Conservation (phyloP, 2,113 vertebrate species). For the Chaenogobius annularis region DNA sequence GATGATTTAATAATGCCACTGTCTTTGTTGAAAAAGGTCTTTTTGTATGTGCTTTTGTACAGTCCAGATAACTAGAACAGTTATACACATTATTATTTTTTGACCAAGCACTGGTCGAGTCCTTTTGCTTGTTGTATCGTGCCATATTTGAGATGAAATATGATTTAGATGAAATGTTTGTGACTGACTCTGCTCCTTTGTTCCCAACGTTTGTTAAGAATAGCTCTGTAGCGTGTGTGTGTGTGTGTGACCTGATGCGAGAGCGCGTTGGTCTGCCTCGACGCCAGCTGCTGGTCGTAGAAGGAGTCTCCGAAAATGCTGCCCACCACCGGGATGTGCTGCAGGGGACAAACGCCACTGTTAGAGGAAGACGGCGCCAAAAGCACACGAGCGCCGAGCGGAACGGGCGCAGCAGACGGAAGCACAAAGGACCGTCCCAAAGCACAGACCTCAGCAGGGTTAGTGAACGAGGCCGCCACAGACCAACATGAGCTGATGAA, state of each 20-base stretch:
- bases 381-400: not conserved
- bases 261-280: constrained; percentile 94
- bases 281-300: constrained; percentile 96
- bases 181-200: too few species aligned
- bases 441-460: constrained; percentile 48
- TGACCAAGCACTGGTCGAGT: too few species aligned
- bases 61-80: too few species aligned
- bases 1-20: too few species aligned
- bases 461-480: constrained; percentile 29
- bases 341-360: constrained; percentile 38
- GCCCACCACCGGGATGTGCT: constrained; percentile 93
- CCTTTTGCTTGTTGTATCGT: too few species aligned
- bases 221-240: constrained; percentile 21
- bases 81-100: too few species aligned
- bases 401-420: constrained; percentile 48
- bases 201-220: too few species aligned
- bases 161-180: too few species aligned
- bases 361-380: not conserved
- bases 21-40: too few species aligned
- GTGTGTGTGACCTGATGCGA: constrained; percentile 88
- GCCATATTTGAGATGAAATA: too few species aligned
- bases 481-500: not conserved
- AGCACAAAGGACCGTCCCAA: constrained; percentile 39
- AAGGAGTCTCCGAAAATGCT: constrained; percentile 95
- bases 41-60: too few species aligned